These are phyloP conservation scores for Semaprochilodus insignis DNA, from an alignment of 2,797 vertebrate species.

Conservation along the genomic window DNA sequence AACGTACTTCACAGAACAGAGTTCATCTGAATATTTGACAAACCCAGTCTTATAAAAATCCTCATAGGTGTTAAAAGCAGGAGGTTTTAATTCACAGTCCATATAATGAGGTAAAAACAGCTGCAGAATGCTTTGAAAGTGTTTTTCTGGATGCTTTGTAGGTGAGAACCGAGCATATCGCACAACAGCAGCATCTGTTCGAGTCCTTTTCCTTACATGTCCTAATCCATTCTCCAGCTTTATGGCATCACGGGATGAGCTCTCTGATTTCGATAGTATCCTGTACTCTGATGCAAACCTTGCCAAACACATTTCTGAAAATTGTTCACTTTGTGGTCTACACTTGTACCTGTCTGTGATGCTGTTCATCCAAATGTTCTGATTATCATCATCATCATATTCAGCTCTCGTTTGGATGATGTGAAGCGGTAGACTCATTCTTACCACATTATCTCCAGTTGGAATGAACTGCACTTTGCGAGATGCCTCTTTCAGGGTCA, in stretches of 20 bases:
- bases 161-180: slow-evolving; percentile 29
- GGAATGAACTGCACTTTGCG: no score
- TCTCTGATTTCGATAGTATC: background rate
- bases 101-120: slow-evolving; percentile 24
- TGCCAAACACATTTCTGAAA: slow-evolving; percentile 1
- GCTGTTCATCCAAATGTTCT: background rate
- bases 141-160: slow-evolving; percentile 12
- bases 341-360: background rate
- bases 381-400: background rate
- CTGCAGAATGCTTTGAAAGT: background rate
- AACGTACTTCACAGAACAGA: background rate
- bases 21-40: background rate
- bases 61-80: background rate
- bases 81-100: slow-evolving; percentile 17
- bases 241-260: background rate
- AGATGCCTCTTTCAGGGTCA: no score
- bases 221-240: background rate
- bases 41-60: slow-evolving; percentile 6
- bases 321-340: background rate
- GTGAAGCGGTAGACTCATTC: background rate
- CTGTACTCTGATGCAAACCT: slow-evolving; percentile 49
- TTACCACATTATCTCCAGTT: no score
- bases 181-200: slow-evolving; percentile 33
- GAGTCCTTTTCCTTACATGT: slow-evolving; percentile 15
- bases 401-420: background rate